phyloP scores from a whole-genome alignment of 2,113 vertebrate genomes.

The Strix aluco region DNA sequence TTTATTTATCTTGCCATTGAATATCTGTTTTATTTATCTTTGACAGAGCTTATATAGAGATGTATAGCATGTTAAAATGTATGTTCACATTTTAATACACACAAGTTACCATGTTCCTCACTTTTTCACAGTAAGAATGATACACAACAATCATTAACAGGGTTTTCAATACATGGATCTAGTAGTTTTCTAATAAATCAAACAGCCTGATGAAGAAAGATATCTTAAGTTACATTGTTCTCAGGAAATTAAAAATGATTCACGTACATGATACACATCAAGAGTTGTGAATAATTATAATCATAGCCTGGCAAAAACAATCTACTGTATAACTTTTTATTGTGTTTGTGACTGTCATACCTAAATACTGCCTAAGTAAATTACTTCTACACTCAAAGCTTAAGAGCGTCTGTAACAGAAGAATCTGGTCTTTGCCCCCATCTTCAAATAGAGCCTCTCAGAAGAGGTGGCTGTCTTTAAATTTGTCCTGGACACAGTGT shows the following conservation, averaged over 20 bases:
- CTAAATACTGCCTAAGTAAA: constrained; percentile 1
- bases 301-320: constrained; percentile 9
- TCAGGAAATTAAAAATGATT: constrained; percentile 51
- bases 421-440: neutral
- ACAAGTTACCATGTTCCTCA: neutral
- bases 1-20: neutral
- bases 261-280: neutral
- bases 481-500: neutral
- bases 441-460: neutral
- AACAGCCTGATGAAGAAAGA: neutral
- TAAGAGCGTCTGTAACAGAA: neutral
- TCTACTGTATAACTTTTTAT: neutral
- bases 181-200: constrained; percentile 19
- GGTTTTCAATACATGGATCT: neutral
- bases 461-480: neutral
- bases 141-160: neutral
- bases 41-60: neutral
- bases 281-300: constrained; percentile 20
- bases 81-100: neutral
- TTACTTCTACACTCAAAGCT: neutral
- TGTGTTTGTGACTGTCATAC: neutral
- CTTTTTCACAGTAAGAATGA: neutral
- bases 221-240: neutral
- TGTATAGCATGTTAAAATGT: neutral
- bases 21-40: neutral